A percentile compares a stretch with the other conserved stretches of the same genome.
These are phyloP conservation scores for Tinamus guttatus DNA, from an alignment of 2,113 vertebrate genomes.

Conservation along the genomic window DNA sequence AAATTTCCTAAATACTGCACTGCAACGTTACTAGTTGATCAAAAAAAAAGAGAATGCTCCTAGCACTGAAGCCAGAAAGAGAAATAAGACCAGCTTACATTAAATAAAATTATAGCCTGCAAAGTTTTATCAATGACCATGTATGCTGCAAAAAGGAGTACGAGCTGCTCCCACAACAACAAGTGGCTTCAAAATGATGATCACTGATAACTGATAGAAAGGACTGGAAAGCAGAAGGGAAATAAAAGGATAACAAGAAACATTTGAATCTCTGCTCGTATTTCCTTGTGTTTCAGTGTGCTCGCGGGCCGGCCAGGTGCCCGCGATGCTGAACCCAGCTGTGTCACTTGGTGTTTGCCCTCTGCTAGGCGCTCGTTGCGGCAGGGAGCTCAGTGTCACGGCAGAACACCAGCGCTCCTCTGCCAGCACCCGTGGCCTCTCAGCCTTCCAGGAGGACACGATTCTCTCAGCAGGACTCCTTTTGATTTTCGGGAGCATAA, in stretches of 20 bases:
- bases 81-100: neutral
- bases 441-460: neutral
- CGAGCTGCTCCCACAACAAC: slow-evolving; percentile 22
- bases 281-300: slow-evolving; percentile 22
- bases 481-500: neutral
- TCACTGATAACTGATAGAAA: slow-evolving; percentile 43
- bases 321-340: slow-evolving; percentile 37
- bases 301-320: slow-evolving; percentile 42
- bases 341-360: slow-evolving; percentile 46
- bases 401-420: slow-evolving; percentile 28
- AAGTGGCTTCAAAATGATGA: slow-evolving; percentile 41
- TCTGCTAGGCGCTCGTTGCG: slow-evolving; percentile 52
- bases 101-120: slow-evolving; percentile 39
- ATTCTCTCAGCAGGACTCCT: neutral
- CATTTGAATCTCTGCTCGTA: slow-evolving; percentile 24
- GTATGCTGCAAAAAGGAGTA: slow-evolving; percentile 51
- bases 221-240: slow-evolving; percentile 31
- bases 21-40: neutral
- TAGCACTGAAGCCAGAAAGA: neutral
- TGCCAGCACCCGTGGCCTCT: neutral
- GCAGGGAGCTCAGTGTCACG: slow-evolving; percentile 20
- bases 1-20: neutral
- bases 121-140: slow-evolving; percentile 44
- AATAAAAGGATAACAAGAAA: slow-evolving; percentile 54
- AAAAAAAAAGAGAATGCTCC: slow-evolving; percentile 20